Base-by-base conservation (phyloP, 2,888 invertebrate species). In the Hybos culiciformis region DNA sequence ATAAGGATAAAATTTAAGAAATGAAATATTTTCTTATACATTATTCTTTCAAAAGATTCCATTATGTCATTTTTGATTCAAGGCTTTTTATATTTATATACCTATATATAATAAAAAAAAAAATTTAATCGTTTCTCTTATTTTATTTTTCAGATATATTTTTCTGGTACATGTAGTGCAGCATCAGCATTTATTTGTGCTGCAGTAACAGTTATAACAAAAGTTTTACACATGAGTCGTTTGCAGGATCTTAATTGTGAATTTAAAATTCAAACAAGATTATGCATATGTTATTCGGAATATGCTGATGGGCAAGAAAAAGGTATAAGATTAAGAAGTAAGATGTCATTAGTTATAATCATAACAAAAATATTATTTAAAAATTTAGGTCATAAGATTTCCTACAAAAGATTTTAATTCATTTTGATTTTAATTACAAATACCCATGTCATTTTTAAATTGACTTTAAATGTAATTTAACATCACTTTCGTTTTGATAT, bases 221-320 rank as follows among this genome's bases (percentile, higher is more conserved):
- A 36, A 36, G 19, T 36, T 36, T 19, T 36, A 19, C 36, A 36
- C 21, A 36, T 36, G 36, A 36, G 36, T 14, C 11, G 36, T 14
- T 36, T 36, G 14, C 36, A 36, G n/a, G 36, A 36, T 20, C 20
- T 36, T 12, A 36, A 36, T 36, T 36, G 36, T 36, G 36, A 36
- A 36, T 36, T 20, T n/a, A 36, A 36, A 36, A 36, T 36, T 20
- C 20, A 19, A 12, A 36, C 36, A 5, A 36, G 36, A n/a, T 20
- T 36, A 14, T 36, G 36, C 21, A 36, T 14, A 21, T 36, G 36
- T 36, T 36, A 36, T 36, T 36, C 36, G 14, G 21, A 36, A 20
- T 36, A 20, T 14, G 21, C 20, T 20, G 12, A 21, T 19, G 12
- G 21, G n/a, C 36, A 19, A 14, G 21, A 36, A 14, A 21, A 36